phyloP scores from a whole-genome alignment of 1,140 invertebrate genomes.

The Orchesella cincta region DNA sequence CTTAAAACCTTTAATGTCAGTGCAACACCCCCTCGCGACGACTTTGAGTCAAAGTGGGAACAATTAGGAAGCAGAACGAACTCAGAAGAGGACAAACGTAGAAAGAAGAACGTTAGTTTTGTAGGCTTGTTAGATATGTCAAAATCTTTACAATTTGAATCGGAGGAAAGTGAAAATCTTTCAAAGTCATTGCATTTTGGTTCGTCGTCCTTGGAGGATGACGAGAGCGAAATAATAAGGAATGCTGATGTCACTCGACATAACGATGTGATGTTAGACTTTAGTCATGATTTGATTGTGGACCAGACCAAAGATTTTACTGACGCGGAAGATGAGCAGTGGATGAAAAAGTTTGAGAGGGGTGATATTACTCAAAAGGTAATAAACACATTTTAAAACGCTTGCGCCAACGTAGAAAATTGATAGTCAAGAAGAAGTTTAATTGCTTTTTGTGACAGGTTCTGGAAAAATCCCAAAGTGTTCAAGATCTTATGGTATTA shows the following conservation, averaged over 20 bases:
- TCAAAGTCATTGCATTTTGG: too few relatives aligned
- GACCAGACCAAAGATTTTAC: conserved; percentile 7
- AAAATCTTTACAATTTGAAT: too few relatives aligned
- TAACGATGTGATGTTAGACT: too few relatives aligned
- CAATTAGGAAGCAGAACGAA: conserved; percentile 4
- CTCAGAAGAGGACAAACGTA: conserved; percentile 17
- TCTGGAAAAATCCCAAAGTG: conserved; percentile 70
- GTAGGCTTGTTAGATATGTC: conserved; percentile 7
- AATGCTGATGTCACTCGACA: too few relatives aligned
- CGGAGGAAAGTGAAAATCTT: too few relatives aligned
- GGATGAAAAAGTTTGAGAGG: conserved; percentile 30
- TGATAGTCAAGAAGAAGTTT: too few relatives aligned
- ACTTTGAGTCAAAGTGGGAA: conserved; percentile 72
- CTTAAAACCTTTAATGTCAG: not conserved
- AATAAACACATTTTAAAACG: not conserved
- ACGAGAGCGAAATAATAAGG: too few relatives aligned
- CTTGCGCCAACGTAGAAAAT: too few relatives aligned
- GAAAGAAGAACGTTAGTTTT: conserved; percentile 45
- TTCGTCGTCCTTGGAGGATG: too few relatives aligned
- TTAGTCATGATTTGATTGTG: too few relatives aligned
- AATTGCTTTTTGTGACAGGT: not conserved
- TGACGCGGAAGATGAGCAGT: conserved; percentile 41
- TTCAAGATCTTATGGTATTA: conserved; percentile 72
- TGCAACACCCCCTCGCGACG: conserved; percentile 53
- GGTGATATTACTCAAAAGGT: conserved; percentile 46